phyloP scores from a whole-genome alignment of 2,113 vertebrate genomes.

The Lasiurus cinereus region DNA sequence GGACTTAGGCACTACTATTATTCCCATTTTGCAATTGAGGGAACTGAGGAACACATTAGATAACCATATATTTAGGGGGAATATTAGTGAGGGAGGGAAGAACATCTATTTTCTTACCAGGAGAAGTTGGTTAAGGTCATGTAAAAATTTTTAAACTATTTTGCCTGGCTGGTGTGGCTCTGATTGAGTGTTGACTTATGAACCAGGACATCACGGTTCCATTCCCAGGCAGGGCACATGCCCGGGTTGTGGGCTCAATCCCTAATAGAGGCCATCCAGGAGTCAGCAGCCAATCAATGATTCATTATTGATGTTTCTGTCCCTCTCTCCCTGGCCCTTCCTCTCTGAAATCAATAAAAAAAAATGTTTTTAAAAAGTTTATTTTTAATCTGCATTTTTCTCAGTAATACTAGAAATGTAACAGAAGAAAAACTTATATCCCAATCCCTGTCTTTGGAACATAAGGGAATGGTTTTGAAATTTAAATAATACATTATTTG shows the following conservation, averaged over 20 bases:
- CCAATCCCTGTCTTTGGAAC: constrained; percentile 18
- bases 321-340: too few relatives aligned
- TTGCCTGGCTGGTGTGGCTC: too few relatives aligned
- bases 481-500: constrained; percentile 4
- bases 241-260: too few relatives aligned
- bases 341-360: too few relatives aligned
- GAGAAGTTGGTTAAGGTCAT: constrained; percentile 37
- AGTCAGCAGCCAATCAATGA: too few relatives aligned
- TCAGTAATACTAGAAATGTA: constrained; percentile 1
- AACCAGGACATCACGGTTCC: too few relatives aligned
- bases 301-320: too few relatives aligned
- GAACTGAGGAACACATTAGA: not conserved
- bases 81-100: not conserved
- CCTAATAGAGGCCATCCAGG: too few relatives aligned
- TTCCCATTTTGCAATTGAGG: not conserved
- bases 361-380: not conserved
- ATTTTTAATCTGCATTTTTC: not conserved
- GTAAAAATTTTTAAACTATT: not conserved
- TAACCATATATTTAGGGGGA: not conserved
- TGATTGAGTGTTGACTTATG: too few relatives aligned
- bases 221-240: too few relatives aligned
- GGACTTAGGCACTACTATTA: not conserved
- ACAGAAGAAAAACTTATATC: not conserved
- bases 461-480: constrained; percentile 12
- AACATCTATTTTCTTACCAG: not conserved